Base-by-base conservation (phyloP, 2,797 vertebrate genomes). In the Chrysolophus pictus region DNA sequence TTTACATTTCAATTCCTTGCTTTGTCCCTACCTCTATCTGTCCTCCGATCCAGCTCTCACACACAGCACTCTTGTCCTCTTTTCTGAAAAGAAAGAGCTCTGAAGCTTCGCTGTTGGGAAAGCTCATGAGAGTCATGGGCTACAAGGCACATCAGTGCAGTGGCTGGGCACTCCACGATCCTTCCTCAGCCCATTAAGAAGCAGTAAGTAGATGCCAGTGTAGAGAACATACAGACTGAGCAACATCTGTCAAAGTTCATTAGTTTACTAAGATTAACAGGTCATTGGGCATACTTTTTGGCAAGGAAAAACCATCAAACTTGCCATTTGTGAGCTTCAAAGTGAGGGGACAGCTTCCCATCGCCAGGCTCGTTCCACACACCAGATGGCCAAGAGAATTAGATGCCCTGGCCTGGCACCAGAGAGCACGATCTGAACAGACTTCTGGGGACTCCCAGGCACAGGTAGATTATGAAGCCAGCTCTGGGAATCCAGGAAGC, bases 181-280 rank as follows among this genome's bases (percentile, higher is more conserved):
- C 86, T 70, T 88, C 62, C 86, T 77, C 90, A 74, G 83, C 74
- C 74, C 89, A 92, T 82, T 56, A 91, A 77, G 71, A 68, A 88
- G 71, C 84, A 69, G 22, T 69, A 51, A 95, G 87, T 60, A 79
- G 87, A 82, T 71, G 69, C 81, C 90, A 86, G 92, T 90, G 91
- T 59, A 56, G 31, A 86, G 39, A 28, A 80, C 68, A 19, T 6
- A 41, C 68, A 5, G 11, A 70, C 55, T 59, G 74, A 88, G 84
- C 80, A 94, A 89, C 85, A 82, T 90, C 95, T 95, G 93, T 80
- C 92, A 65, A 63, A 96, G 85, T 95, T 91, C 92, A 95, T 96
- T 96, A 91, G 80, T 88, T 95, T 88, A 95, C 83, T 60, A 90
- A 93, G 91, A 94, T 82, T 41, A 96, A 82, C 55, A 0, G 85